These are phyloP conservation scores for Rhizomys pruinosus DNA, from an alignment of 2,113 vertebrate genomes.

Conservation along the genomic window DNA sequence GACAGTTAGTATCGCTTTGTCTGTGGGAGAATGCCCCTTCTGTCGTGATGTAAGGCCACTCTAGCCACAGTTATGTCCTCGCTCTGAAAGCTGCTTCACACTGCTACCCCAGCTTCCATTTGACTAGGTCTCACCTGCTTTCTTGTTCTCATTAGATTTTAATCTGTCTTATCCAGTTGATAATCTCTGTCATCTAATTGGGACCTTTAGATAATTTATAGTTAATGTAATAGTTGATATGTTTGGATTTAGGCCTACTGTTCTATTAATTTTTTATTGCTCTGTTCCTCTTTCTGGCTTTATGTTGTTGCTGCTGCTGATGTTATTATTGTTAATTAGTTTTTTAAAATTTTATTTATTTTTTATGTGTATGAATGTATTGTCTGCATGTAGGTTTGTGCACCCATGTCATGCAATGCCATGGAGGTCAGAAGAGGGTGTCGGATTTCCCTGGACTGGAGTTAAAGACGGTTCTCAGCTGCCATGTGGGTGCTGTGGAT, in stretches of 20 bases:
- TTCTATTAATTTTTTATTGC: neutral
- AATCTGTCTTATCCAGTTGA: too few species aligned
- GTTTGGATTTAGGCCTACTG: neutral
- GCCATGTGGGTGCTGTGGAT: too few species aligned
- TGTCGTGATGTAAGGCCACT: neutral
- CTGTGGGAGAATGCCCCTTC: neutral
- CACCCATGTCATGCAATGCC: too few species aligned
- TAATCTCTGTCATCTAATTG: neutral
- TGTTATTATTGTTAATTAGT: neutral
- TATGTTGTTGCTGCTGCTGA: neutral
- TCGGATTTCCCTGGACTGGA: too few species aligned
- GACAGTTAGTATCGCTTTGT: neutral
- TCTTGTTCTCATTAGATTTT: neutral
- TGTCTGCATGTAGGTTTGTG: too few species aligned
- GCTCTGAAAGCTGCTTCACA: neutral
- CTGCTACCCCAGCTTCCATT: neutral
- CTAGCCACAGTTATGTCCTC: too few species aligned
- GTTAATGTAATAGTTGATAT: neutral
- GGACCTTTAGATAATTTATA: neutral
- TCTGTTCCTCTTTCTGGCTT: neutral
- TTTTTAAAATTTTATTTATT: too few species aligned
- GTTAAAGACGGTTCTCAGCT: too few species aligned
- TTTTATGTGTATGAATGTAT: too few species aligned
- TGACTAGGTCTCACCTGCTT: neutral
- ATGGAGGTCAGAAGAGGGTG: too few species aligned